Conservation (phyloP, 2,113 vertebrate species). For the Danionella cerebrum region DNA sequence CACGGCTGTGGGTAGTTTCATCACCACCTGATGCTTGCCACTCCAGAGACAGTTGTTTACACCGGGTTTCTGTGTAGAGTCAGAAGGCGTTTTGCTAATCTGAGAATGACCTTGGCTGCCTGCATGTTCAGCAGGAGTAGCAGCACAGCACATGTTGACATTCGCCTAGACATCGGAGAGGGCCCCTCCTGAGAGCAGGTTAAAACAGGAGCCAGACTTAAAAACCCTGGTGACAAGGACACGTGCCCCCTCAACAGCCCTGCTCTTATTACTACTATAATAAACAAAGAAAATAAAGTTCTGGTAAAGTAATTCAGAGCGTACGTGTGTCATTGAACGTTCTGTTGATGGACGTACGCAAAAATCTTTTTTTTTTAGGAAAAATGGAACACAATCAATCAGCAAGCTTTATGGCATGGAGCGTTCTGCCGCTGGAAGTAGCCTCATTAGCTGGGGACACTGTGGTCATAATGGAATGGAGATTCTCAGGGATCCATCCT, state of each 20-base stretch:
- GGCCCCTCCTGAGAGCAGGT: conserved; percentile 66
- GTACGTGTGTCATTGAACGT: background rate
- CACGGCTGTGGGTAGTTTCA: background rate
- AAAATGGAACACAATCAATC: background rate
- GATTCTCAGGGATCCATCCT: too few relatives aligned
- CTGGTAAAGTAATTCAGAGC: background rate
- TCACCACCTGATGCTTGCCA: background rate
- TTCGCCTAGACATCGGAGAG: conserved; percentile 51
- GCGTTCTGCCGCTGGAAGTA: too few relatives aligned
- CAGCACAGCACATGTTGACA: conserved; percentile 61
- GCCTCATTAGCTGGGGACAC: too few relatives aligned
- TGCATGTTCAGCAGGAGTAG: conserved; percentile 50
- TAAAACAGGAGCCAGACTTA: conserved; percentile 58
- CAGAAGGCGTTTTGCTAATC: conserved; percentile 29
- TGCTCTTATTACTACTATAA: background rate
- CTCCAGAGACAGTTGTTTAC: background rate
- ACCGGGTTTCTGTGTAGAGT: conserved; percentile 8
- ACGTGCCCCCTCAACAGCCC: background rate
- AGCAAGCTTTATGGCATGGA: too few relatives aligned
- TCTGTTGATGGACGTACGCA: background rate
- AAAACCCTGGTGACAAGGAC: conserved; percentile 6
- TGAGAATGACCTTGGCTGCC: conserved; percentile 53
- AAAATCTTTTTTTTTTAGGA: background rate
- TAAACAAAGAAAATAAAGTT: background rate
- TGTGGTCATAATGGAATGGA: too few relatives aligned